Evolutionary conservation across 2,888 invertebrate genomes (phyloP).

Genomic region (Ceriagrion tenellum): DNA sequence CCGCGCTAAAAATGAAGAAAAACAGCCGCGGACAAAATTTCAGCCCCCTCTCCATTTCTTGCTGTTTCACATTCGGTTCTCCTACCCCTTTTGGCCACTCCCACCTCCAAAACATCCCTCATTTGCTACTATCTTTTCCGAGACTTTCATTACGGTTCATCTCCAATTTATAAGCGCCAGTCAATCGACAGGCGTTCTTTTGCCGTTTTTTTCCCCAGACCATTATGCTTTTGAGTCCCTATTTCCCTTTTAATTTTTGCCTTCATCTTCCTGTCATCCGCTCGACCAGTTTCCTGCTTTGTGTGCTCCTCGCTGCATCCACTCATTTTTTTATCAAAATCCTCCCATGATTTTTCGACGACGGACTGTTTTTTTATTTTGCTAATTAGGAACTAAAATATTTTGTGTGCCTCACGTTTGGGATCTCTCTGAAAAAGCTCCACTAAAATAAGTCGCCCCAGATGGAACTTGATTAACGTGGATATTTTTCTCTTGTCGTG

Average conservation of each 20-base stretch:
- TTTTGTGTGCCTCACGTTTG: background rate
- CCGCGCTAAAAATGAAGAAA: background rate
- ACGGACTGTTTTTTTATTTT: background rate
- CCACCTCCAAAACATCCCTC: background rate
- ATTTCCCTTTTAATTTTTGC: background rate
- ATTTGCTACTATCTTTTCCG: slow-evolving; percentile 10
- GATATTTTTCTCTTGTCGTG: too few relatives aligned
- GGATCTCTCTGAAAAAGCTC: background rate
- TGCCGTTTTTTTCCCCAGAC: background rate
- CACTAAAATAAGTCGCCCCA: too few relatives aligned
- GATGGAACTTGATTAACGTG: too few relatives aligned
- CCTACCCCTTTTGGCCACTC: background rate
- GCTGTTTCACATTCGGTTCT: background rate
- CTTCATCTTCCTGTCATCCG: background rate
- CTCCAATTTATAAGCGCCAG: background rate
- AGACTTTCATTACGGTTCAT: background rate
- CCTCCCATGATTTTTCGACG: background rate
- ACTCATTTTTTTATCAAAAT: background rate
- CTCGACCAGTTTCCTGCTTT: background rate
- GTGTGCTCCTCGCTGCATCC: background rate
- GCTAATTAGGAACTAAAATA: background rate
- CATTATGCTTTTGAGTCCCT: background rate
- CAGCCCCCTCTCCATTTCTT: background rate
- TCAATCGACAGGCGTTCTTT: background rate
- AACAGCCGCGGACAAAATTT: background rate